Base-by-base conservation (phyloP, 2,797 vertebrate genomes). In the Luscinia megarhynchos region DNA sequence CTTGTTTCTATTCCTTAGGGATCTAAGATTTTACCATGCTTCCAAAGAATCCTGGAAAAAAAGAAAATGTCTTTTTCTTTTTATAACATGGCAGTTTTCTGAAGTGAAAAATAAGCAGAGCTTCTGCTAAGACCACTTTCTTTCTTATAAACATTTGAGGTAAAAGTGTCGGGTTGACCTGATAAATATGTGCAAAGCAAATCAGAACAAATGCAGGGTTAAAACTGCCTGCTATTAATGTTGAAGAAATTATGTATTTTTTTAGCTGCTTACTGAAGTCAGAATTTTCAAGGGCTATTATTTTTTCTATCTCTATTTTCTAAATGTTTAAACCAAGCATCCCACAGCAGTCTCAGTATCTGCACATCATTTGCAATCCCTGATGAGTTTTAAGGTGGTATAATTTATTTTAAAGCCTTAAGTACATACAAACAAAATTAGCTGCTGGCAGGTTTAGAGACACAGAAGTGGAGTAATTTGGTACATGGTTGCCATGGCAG, bases 401-500 rank as follows among this genome's bases (percentile, higher is more conserved):
- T 84, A 4, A 15, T 66, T 59, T 70, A 64, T 72, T 82, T 63
- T 63, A 45, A 53, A 84, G 70, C 57, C 67, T 66, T 18, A 74
- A 69, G 57, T 73, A 70, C 36, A 9, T 13, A 14, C 17, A 72
- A 94, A 84, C 41, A 84, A 46, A 93, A 94, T 89, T 64, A 87
- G 59, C 70, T 91, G 76, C 85, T 70, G 63, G 77, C 55, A 82
- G 83, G 83, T 92, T 92, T 78, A 84, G 73, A 96, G 74, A 73
- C 34, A 70, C 12, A 55, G 34, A 86, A 94, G 53, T 54, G 50
- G 63, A 64, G 57, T 70, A 86, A 86, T 94, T 88, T 91, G 85
- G 89, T 50, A 91, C 48, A 23, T 0, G 45, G 95, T 95, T 97
- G 89, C 83, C 83, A 94, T 93, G 93, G 91, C 77, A 96, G 91